Evolutionary conservation across 1,140 invertebrate species (phyloP).

Genomic region (Drosophila bipectinata): DNA sequence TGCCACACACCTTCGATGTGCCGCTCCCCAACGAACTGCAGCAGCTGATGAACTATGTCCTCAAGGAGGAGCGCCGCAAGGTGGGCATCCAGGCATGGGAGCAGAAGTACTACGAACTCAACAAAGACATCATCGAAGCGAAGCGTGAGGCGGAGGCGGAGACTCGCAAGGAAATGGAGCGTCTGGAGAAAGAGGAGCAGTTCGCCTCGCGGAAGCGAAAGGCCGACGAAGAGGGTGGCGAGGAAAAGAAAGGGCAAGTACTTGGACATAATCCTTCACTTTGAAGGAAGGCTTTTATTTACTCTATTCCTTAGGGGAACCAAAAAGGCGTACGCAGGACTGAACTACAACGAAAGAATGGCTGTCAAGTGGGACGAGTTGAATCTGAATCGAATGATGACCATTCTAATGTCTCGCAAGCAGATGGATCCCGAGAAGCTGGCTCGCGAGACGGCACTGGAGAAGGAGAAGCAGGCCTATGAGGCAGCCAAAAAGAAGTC

Average conservation of each 20-base stretch:
- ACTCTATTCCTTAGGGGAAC: not conserved
- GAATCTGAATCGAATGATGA: slow-evolving; percentile 76
- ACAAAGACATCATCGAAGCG: slow-evolving; percentile 80
- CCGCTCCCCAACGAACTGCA: slow-evolving; percentile 61
- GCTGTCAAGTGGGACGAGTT: slow-evolving; percentile 73
- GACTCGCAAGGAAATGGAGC: slow-evolving; percentile 72
- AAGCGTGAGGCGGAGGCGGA: slow-evolving; percentile 69
- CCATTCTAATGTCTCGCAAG: slow-evolving; percentile 78
- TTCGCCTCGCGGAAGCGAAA: slow-evolving; percentile 40
- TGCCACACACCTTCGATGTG: slow-evolving; percentile 84
- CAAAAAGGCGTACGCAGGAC: slow-evolving; percentile 3
- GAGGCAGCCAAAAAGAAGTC: slow-evolving; percentile 75
- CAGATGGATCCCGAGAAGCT: slow-evolving; percentile 79
- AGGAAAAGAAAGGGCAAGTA: slow-evolving; percentile 31
- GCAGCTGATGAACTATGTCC: slow-evolving; percentile 57
- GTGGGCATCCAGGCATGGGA: slow-evolving; percentile 70
- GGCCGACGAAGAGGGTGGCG: slow-evolving; percentile 19
- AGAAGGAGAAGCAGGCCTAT: slow-evolving; percentile 72
- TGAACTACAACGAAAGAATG: slow-evolving; percentile 67
- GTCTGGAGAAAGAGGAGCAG: slow-evolving; percentile 58
- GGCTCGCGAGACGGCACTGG: slow-evolving; percentile 70
- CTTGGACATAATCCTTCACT: not conserved
- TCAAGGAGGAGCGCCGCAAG: slow-evolving; percentile 71
- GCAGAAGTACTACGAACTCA: slow-evolving; percentile 74
- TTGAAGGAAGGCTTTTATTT: not conserved